Conservation (phyloP, 2,888 invertebrate genomes). For the Plagodis dolabraria region DNA sequence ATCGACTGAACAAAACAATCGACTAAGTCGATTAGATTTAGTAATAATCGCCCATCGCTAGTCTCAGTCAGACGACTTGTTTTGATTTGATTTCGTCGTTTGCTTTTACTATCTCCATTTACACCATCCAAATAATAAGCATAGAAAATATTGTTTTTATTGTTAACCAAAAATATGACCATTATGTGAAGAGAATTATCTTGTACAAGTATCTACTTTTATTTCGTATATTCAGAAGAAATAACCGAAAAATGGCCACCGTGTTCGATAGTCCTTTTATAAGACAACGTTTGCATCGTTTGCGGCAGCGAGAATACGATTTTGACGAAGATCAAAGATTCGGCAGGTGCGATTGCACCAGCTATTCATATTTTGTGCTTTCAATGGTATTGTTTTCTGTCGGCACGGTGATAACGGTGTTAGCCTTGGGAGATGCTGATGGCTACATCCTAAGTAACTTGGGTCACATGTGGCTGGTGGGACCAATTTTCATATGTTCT, state of each 20-base stretch:
- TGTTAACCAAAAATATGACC: slow-evolving; percentile 39
- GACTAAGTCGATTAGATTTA: no score
- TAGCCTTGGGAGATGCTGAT: slow-evolving; percentile 86
- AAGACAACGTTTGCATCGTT: slow-evolving; percentile 85
- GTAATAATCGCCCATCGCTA: no score
- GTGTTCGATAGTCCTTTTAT: slow-evolving; percentile 86
- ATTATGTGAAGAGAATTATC: slow-evolving; percentile 11
- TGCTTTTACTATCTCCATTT: background rate
- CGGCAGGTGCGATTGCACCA: slow-evolving; percentile 87
- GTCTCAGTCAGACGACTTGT: no score
- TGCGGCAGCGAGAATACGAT: slow-evolving; percentile 84
- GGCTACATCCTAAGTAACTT: slow-evolving; percentile 85
- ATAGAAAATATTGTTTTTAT: background rate
- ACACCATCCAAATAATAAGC: background rate
- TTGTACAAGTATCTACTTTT: no score
- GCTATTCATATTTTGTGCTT: slow-evolving; percentile 87
- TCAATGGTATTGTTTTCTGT: slow-evolving; percentile 87
- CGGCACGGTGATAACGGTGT: slow-evolving; percentile 86
- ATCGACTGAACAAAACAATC: no score
- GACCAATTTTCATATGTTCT: slow-evolving; percentile 88
- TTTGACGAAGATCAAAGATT: slow-evolving; percentile 86
- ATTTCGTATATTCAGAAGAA: slow-evolving; percentile 14
- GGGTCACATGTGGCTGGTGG: slow-evolving; percentile 88
- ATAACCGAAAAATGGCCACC: slow-evolving; percentile 82
- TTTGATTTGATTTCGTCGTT: no score